Base-by-base conservation (phyloP, 1,140 invertebrate genomes). In the Drosophila persimilis region DNA sequence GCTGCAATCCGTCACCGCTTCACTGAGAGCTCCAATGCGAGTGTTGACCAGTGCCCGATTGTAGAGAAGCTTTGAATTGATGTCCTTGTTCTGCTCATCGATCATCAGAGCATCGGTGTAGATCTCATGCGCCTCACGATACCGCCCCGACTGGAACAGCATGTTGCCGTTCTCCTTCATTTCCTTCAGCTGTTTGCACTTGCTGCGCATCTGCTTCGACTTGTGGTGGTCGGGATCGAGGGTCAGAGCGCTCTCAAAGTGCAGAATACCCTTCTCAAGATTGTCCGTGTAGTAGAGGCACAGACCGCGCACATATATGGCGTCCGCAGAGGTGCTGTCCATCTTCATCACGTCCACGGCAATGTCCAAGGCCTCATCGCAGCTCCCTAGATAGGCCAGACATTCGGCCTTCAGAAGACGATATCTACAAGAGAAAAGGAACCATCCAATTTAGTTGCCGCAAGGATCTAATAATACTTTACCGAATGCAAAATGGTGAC, bases 211-310 rank as follows among this genome's bases (percentile, higher is more conserved):
- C 65, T 96, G 94, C 92, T 96, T 94, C 46, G 97, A 96, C 92
- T 97, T 98, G 48, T 92, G 93, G 80, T 99, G 97, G 91, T 99
- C 98, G 8, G 98, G 98, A 43, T 96, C 97, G 29, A 98, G 92
- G 83, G 95, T 94, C 24, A 99, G 91, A 2, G 98, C 97, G 92
- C 97, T 96, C 92, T 97, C 96, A 84, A 99, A 98, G 92, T 98
- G 97, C 80, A 95, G 94, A 60, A 98, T 96, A 6, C 97, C 97
- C 92, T 95, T 96, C 13, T 98, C 97, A 62, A 98, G 93, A 91
- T 97, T 97, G 86, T 98, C 97, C 92, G 94, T 94, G 89, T 98
- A 98, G 92, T 98, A 99, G 13, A 98, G 93, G 92, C 97, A 98
- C 85, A 98, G 92, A 29, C 97, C 97, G 64, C 97, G 93, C 0